phyloP scores from a whole-genome alignment of 2,888 invertebrate species.

The Gymnosoma rotundatum region DNA sequence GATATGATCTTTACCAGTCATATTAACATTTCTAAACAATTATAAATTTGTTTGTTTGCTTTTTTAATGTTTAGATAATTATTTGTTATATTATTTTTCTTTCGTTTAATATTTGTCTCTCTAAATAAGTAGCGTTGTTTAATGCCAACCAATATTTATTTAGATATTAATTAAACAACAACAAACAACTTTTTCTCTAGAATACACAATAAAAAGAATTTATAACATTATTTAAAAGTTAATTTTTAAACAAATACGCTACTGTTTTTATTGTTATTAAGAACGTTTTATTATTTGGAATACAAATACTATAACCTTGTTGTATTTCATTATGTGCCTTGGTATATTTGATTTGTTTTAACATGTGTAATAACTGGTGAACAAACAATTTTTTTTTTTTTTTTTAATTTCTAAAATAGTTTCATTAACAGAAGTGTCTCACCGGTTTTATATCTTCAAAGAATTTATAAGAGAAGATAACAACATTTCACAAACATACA shows the following conservation, averaged over 20 bases:
- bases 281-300: conserved; percentile 7
- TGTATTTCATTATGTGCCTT: neutral
- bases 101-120: neutral
- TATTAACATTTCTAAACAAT: conserved; percentile 6
- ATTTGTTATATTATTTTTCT: conserved; percentile 5
- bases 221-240: conserved; percentile 46
- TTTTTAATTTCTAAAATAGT: no score
- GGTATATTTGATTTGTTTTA: conserved; percentile 35
- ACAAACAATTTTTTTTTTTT: neutral
- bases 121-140: neutral
- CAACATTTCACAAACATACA: no score
- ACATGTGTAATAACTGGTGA: neutral
- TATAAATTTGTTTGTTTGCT: conserved; percentile 27
- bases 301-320: neutral
- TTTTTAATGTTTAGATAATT: conserved; percentile 40
- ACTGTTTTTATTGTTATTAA: conserved; percentile 55
- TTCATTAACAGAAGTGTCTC: no score
- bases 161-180: conserved; percentile 9
- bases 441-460: no score
- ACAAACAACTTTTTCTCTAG: conserved; percentile 1
- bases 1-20: neutral
- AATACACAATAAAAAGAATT: conserved; percentile 46
- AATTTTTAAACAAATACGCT: conserved; percentile 64
- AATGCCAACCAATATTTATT: conserved; percentile 57
- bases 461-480: no score